Conservation (phyloP, 53 echinoderm and acorn worm species). For the Holothuria leucospilota region DNA sequence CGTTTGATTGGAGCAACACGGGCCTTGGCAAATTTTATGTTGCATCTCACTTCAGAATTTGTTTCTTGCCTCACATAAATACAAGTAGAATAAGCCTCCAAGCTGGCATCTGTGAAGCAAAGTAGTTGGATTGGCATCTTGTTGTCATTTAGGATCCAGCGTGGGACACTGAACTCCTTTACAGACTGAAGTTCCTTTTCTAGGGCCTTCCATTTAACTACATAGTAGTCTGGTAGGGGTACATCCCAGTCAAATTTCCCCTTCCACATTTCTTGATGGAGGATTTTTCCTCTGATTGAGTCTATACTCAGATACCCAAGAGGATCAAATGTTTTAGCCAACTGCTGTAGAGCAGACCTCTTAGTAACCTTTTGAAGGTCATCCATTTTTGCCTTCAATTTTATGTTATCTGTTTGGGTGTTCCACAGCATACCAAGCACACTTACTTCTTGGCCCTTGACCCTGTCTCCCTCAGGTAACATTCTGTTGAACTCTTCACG, state of each 20-base stretch:
- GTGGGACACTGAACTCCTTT: not conserved
- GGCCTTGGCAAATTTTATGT: too few species aligned
- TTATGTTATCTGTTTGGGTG: not conserved
- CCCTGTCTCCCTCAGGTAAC: not conserved
- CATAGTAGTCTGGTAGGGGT: not conserved
- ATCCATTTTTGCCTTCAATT: not conserved
- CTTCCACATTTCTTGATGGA: constrained; percentile 14
- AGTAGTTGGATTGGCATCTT: not conserved
- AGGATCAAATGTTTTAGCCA: not conserved
- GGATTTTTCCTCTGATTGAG: not conserved
- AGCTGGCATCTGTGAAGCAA: not conserved
- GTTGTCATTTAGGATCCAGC: constrained; percentile 8
- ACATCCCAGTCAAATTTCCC: not conserved
- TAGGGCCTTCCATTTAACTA: constrained; percentile 3
- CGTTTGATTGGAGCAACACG: not conserved
- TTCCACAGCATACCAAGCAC: not conserved
- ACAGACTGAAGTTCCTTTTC: not conserved
- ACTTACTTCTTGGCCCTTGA: not conserved
- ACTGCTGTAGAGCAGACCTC: not conserved
- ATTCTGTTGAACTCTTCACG: too few species aligned
- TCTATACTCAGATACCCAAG: not conserved
- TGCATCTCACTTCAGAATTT: not conserved
- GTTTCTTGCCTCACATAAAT: constrained; percentile 5
- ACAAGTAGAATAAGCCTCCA: constrained; percentile 3
- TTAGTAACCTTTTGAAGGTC: not conserved